A percentile compares a stretch with the other conserved stretches of the same genome.
Conservation (phyloP, 2,888 invertebrate genomes). For the Hypercompe scribonia region DNA sequence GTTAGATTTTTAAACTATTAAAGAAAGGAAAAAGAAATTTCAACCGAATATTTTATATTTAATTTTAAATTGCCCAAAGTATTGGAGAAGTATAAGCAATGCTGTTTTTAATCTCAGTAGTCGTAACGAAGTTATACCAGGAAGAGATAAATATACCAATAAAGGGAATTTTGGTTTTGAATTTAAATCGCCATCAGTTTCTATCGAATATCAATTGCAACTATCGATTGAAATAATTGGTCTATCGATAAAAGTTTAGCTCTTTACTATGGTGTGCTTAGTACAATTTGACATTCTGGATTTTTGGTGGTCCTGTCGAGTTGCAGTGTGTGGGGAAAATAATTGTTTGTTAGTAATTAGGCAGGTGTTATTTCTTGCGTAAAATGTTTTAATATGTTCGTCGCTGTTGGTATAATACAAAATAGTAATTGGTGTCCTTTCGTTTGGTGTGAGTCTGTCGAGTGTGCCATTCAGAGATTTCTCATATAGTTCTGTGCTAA, state of each 20-base stretch:
- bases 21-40: too few relatives aligned
- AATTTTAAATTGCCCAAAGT: too few relatives aligned
- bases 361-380: constrained; percentile 64
- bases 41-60: too few relatives aligned
- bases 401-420: constrained; percentile 62
- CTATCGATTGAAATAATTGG: not conserved
- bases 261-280: constrained; percentile 28
- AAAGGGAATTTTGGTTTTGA: not conserved
- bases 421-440: constrained; percentile 57
- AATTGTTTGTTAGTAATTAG: constrained; percentile 68
- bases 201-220: not conserved
- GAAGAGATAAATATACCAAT: not conserved
- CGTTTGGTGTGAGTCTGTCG: constrained; percentile 61
- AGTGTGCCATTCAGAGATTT: constrained; percentile 70
- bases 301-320: constrained; percentile 72
- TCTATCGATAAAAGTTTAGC: not conserved
- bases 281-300: constrained; percentile 56
- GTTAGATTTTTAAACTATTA: not conserved
- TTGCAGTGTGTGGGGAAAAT: constrained; percentile 67
- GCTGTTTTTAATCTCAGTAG: not conserved
- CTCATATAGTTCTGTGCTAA: constrained; percentile 69
- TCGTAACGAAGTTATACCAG: not conserved
- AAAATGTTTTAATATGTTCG: constrained; percentile 65
- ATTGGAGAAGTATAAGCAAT: not conserved
- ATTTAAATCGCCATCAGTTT: not conserved